phyloP scores from a whole-genome alignment of 2,797 vertebrate species.

The Pseudochromis fuscus region DNA sequence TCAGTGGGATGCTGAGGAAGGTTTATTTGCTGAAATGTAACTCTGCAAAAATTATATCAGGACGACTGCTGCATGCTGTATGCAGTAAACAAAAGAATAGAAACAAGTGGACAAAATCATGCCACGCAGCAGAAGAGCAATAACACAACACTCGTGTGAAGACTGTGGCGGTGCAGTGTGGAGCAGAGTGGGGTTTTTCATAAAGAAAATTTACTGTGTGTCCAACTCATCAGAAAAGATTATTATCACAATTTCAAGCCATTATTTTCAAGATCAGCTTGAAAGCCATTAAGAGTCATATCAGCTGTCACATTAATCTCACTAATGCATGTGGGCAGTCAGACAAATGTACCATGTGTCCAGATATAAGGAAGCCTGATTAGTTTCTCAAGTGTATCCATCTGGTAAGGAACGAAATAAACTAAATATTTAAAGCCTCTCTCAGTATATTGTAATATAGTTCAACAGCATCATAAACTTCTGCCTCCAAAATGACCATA shows the following conservation, averaged over 20 bases:
- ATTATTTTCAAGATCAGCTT: neutral
- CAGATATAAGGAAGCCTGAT: neutral
- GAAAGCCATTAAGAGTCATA: neutral
- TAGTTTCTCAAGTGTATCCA: neutral
- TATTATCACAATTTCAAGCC: neutral
- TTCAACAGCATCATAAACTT: slow-evolving; percentile 2
- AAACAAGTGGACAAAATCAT: neutral
- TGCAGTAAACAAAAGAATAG: neutral
- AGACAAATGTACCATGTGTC: neutral
- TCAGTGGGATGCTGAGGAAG: slow-evolving; percentile 5
- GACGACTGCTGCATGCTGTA: neutral
- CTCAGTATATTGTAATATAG: neutral
- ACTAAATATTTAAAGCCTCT: neutral
- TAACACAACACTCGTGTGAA: neutral
- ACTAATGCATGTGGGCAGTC: neutral
- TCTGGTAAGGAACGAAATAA: neutral
- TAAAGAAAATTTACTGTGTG: neutral
- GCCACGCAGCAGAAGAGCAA: neutral
- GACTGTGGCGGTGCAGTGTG: neutral
- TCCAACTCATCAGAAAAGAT: neutral
- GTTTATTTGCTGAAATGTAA: no score
- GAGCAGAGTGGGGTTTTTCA: neutral
- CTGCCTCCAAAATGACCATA: neutral
- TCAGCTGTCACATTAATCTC: neutral
- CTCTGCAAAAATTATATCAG: no score